A percentile compares a stretch with the other conserved stretches of the same genome.
These are phyloP conservation scores for Arenicola marina DNA, from an alignment of 2,888 invertebrate species.

Conservation along the genomic window DNA sequence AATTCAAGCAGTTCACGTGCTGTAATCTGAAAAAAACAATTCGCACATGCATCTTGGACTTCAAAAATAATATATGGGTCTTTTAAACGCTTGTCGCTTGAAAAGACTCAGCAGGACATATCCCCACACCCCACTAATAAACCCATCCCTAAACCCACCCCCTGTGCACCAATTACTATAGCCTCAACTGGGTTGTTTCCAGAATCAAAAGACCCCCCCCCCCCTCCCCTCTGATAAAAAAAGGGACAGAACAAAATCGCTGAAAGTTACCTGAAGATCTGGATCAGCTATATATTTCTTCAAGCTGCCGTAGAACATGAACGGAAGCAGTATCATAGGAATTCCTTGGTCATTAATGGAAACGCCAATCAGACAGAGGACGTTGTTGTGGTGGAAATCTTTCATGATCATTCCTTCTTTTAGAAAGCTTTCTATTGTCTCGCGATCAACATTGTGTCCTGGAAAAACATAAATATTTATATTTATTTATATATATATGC, in stretches of 20 bases:
- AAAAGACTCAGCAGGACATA: no score
- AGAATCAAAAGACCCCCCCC: neutral
- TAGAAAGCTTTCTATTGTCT: slow-evolving; percentile 28
- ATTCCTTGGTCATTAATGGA: slow-evolving; percentile 40
- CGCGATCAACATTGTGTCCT: no score
- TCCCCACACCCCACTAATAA: no score
- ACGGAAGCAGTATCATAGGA: slow-evolving; percentile 62
- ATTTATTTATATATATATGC: no score
- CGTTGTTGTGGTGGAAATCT: slow-evolving; percentile 56
- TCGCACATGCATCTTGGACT: neutral
- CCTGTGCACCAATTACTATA: neutral
- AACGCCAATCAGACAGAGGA: slow-evolving; percentile 58
- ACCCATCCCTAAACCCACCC: no score
- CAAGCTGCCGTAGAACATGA: slow-evolving; percentile 59
- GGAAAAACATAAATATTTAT: no score
- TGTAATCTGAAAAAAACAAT: slow-evolving; percentile 10
- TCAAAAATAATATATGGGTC: no score
- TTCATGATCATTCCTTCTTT: slow-evolving; percentile 30
- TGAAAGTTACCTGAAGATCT: slow-evolving; percentile 43
- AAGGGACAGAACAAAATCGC: neutral
- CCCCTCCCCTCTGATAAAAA: neutral
- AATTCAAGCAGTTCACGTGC: slow-evolving; percentile 12
- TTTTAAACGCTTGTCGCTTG: no score
- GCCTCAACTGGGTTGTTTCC: neutral
- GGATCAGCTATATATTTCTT: slow-evolving; percentile 41